Conservation (phyloP, 2,113 vertebrate species). For the Nibea albiflora region DNA sequence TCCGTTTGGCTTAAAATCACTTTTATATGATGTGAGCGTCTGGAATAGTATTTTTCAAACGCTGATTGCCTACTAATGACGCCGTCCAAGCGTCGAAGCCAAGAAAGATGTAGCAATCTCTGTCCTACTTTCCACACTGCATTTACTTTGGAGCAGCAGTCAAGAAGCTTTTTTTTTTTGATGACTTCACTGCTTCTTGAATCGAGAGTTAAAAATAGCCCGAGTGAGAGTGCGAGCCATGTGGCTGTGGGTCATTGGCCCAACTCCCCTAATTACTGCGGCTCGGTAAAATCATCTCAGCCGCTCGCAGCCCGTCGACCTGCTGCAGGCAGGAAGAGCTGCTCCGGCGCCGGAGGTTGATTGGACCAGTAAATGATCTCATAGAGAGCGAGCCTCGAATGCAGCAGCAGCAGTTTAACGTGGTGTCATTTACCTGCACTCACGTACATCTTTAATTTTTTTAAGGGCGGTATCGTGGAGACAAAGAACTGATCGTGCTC, state of each 20-base stretch:
- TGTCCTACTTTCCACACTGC: slow-evolving; percentile 53
- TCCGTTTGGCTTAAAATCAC: slow-evolving; percentile 22
- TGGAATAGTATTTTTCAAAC: slow-evolving; percentile 21
- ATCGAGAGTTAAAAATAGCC: slow-evolving; percentile 60
- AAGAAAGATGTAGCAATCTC: slow-evolving; percentile 17
- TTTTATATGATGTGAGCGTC: slow-evolving; percentile 39
- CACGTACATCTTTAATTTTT: neutral
- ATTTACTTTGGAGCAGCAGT: slow-evolving; percentile 50
- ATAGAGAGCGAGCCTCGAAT: slow-evolving; percentile 9
- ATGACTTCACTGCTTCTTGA: slow-evolving; percentile 52
- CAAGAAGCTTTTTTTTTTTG: slow-evolving; percentile 39
- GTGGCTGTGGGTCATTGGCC: slow-evolving; percentile 53
- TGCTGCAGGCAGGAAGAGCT: slow-evolving; percentile 26
- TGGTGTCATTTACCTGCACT: neutral
- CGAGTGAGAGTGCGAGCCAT: slow-evolving; percentile 11
- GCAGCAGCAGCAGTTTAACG: slow-evolving; percentile 9
- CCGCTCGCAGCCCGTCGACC: slow-evolving; percentile 21
- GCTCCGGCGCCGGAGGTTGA: slow-evolving; percentile 37
- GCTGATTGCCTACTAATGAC: slow-evolving; percentile 22
- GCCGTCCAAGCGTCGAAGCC: neutral
- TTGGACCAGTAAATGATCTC: slow-evolving; percentile 53
- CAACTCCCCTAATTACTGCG: slow-evolving; percentile 50
- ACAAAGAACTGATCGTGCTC: neutral
- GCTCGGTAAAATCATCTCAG: slow-evolving; percentile 28
- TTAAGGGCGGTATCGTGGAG: too few relatives aligned